A percentile compares a stretch with the other conserved stretches of the same genome.
Conservation (phyloP, 2,888 invertebrate species). For the Habrosyne pyritoides region DNA sequence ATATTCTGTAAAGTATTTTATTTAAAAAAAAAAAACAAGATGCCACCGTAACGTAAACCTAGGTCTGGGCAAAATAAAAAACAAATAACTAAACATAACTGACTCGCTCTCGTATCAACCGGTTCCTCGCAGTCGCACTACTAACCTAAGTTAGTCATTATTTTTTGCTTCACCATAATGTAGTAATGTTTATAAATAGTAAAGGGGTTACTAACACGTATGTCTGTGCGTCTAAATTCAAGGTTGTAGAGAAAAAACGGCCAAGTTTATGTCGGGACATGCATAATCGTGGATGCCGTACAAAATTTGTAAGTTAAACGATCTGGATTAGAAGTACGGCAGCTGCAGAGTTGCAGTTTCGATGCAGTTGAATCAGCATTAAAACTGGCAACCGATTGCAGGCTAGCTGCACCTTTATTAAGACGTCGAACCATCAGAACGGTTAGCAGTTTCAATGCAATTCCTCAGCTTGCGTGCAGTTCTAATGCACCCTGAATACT, state of each 20-base stretch:
- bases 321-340: too few species aligned
- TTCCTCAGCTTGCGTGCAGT: too few species aligned
- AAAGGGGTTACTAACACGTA: conserved; percentile 36
- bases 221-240: conserved; percentile 3
- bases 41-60: conserved; percentile 8
- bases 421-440: too few species aligned
- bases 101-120: conserved; percentile 30
- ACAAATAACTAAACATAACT: conserved; percentile 10
- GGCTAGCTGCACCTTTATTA: too few species aligned
- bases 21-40: neutral
- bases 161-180: conserved; percentile 20
- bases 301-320: neutral
- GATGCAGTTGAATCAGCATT: too few species aligned
- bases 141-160: conserved; percentile 32
- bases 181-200: conserved; percentile 34
- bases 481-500: too few species aligned
- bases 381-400: too few species aligned
- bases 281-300: neutral
- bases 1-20: neutral
- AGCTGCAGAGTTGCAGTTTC: too few species aligned
- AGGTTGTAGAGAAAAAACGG: neutral
- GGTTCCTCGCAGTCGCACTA: conserved; percentile 31
- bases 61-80: conserved; percentile 9
- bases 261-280: neutral
- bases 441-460: too few species aligned